Percentiles rank a stretch among this genome's conserved stretches.
phyloP scores from a whole-genome alignment of 2,113 vertebrate genomes.

The Thunnus thynnus region DNA sequence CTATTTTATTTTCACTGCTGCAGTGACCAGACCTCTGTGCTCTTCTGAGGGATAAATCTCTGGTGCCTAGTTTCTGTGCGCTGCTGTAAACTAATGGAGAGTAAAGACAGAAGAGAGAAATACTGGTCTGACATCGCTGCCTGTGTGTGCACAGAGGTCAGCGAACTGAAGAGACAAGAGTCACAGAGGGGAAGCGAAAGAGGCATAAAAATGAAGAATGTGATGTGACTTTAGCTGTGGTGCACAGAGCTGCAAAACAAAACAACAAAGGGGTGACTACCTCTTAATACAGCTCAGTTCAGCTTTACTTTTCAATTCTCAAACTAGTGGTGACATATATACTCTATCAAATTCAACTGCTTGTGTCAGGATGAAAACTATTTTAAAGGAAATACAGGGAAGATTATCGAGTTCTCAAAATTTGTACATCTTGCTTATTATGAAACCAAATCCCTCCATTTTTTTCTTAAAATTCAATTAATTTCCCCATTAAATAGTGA shows the following conservation, averaged over 20 bases:
- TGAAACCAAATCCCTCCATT: no score
- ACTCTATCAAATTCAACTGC: not conserved
- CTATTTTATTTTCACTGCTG: constrained; percentile 41
- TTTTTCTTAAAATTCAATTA: no score
- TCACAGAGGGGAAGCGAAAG: constrained; percentile 24
- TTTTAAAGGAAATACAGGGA: no score
- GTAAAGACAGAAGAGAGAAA: constrained; percentile 50
- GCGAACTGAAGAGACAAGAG: constrained; percentile 46
- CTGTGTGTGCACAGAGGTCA: constrained; percentile 51
- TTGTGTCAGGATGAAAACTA: not conserved
- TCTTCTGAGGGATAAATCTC: constrained; percentile 36
- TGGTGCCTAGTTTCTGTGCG: constrained; percentile 21
- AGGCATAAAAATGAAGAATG: constrained; percentile 46
- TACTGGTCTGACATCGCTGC: constrained; percentile 42
- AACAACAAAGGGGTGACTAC: constrained; percentile 15
- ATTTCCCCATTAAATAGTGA: no score
- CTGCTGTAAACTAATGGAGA: constrained; percentile 50
- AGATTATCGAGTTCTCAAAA: no score
- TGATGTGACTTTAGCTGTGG: constrained; percentile 29
- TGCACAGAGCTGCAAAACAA: not conserved
- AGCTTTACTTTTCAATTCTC: not conserved
- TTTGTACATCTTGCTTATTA: no score
- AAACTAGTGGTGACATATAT: not conserved
- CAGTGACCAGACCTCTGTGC: constrained; percentile 41
- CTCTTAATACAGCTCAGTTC: not conserved